Evolutionary conservation across 2,888 invertebrate genomes (phyloP).

Genomic region (Microchrysa polita): DNA sequence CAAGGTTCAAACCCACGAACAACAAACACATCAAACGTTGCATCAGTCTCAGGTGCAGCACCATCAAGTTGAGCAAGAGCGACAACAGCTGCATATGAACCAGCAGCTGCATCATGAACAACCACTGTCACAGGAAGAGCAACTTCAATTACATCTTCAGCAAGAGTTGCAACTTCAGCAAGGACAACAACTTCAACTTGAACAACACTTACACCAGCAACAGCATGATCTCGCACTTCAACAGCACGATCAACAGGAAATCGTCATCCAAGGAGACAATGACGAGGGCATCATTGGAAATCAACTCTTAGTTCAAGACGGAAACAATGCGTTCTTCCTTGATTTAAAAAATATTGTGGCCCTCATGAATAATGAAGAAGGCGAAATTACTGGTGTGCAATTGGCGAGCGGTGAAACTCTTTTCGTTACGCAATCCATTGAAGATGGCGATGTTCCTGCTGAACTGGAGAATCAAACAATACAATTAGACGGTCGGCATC

Average conservation of each 20-base stretch:
- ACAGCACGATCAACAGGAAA: constrained; percentile 45
- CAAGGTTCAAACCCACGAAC: constrained; percentile 12
- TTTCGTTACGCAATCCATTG: constrained; percentile 53
- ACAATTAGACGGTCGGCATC: constrained; percentile 43
- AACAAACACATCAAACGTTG: neutral
- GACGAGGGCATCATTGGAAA: constrained; percentile 34
- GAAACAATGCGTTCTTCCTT: constrained; percentile 44
- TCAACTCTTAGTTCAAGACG: constrained; percentile 35
- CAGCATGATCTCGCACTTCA: constrained; percentile 23
- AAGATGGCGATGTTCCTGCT: constrained; percentile 52
- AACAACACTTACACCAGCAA: constrained; percentile 53
- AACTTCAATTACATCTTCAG: constrained; percentile 61
- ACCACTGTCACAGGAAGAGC: constrained; percentile 60
- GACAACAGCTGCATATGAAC: constrained; percentile 67
- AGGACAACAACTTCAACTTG: constrained; percentile 62
- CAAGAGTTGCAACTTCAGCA: constrained; percentile 63
- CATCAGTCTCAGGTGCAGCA: constrained; percentile 63
- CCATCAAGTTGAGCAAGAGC: constrained; percentile 15
- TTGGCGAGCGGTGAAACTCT: constrained; percentile 56
- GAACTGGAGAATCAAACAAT: constrained; percentile 52
- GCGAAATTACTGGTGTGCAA: constrained; percentile 53
- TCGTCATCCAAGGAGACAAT: constrained; percentile 40
- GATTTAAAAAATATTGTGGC: constrained; percentile 48
- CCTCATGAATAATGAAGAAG: constrained; percentile 48
- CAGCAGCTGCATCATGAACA: constrained; percentile 67